A percentile compares a stretch with the other conserved stretches of the same genome.
These are phyloP conservation scores for Misgurnus anguillicaudatus DNA, from an alignment of 2,113 vertebrate species.

Conservation along the genomic window DNA sequence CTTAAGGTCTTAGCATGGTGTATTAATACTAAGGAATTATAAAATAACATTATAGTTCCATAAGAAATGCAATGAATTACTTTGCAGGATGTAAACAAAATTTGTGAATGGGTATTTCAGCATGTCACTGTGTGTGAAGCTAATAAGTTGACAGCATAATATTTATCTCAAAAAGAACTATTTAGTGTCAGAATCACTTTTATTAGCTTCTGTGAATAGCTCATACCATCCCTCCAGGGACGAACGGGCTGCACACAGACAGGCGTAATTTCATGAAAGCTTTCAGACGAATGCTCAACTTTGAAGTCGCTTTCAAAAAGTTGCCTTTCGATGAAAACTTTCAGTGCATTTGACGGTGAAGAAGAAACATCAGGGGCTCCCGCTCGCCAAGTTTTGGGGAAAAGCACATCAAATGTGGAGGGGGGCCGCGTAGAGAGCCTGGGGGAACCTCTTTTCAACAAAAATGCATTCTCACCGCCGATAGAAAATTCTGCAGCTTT, in stretches of 20 bases:
- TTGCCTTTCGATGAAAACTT: slow-evolving; percentile 17
- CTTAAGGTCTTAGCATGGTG: neutral
- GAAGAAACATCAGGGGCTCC: neutral
- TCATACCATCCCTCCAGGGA: slow-evolving; percentile 69
- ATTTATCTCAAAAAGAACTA: neutral
- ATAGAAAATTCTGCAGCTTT: slow-evolving; percentile 52
- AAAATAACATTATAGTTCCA: neutral
- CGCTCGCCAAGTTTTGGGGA: slow-evolving; percentile 2
- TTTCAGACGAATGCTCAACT: slow-evolving; percentile 25
- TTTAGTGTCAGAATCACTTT: slow-evolving; percentile 63
- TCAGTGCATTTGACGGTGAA: neutral
- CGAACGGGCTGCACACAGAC: slow-evolving; percentile 45
- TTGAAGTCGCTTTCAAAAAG: slow-evolving; percentile 13
- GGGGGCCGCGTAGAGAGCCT: slow-evolving; percentile 43
- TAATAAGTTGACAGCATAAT: neutral
- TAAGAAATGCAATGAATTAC: too few species aligned
- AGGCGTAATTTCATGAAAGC: too few species aligned
- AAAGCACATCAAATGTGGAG: slow-evolving; percentile 34
- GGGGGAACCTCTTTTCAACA: slow-evolving; percentile 47
- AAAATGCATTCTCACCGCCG: slow-evolving; percentile 49
- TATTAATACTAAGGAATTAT: neutral
- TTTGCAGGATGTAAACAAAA: too few species aligned
- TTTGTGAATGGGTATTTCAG: neutral
- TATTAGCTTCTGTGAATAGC: slow-evolving; percentile 62
- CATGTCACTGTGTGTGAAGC: neutral